Evolutionary conservation across 1,140 invertebrate species (phyloP), one percentile per base, ranked within the genome.

Genomic region (Caenorhabditis brenneri): DNA sequence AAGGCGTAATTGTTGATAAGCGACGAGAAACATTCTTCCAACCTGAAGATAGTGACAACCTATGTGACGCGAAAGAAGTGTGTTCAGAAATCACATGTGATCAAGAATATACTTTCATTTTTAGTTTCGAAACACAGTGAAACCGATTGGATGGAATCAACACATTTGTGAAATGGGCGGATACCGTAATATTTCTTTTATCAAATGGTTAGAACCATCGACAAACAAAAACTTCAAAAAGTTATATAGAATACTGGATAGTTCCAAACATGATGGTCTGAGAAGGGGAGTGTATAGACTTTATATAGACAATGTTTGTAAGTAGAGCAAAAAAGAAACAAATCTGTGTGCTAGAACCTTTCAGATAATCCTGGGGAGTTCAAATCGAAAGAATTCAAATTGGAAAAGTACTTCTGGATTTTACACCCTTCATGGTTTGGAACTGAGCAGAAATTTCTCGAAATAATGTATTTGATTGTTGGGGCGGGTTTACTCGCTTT

Each of bases 201-300:
- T 74, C 36, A 74, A 74, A 31, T 74, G 65, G 65, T n/a, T 74
- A 12, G 65, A 74, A 31, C 15, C 36, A 24, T 12, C 65, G 22
- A 74, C 65, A 7, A 74, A 74, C n/a, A 74, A 46, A n/a, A 74
- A 74, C 22, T 74, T 74, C 22, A 74, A 74, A n/a, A 74, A 74
- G 36, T 74, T 74, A 3, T 74, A 74, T 24, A 74, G 65, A 46
- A 74, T 74, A 19, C n/a, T 74, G 10, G 36, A 74, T 19, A 42
- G n/a, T 3, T 36, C 10, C n/a, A 74, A 74, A 46, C 65, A 74
- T n/a, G 24, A 74, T 74, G 65, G 65, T 0, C 15, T 74, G 9
- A 42, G 24, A 42, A 2, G 22, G 33, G 65, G 65, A 0, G 36
- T 74, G 10, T 42, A 74, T 24, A 74, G 65, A 31, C n/a, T 74